Conservation (phyloP, 2,888 invertebrate species). For the Drosophila diplacantha region DNA sequence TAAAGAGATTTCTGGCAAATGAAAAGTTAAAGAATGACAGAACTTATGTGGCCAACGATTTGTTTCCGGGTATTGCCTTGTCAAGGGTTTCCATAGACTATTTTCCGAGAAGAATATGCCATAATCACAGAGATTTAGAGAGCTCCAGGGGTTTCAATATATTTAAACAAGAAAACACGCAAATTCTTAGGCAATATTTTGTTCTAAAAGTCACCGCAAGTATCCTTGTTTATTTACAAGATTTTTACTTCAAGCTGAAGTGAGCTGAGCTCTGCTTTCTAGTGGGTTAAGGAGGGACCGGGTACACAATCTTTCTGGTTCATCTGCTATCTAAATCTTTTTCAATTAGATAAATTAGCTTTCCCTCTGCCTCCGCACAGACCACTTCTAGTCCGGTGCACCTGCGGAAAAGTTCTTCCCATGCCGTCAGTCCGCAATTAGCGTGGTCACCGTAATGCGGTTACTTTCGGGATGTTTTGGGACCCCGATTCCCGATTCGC, state of each 20-base stretch:
- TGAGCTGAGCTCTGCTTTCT: not conserved
- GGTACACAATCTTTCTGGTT: slow-evolving; percentile 21
- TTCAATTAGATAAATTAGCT: slow-evolving; percentile 40
- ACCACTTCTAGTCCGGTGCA: slow-evolving; percentile 14
- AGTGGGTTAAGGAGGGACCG: slow-evolving; percentile 12
- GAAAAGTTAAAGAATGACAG: not conserved
- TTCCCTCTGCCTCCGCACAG: not conserved
- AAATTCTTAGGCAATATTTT: too few relatives aligned
- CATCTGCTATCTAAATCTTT: slow-evolving; percentile 33
- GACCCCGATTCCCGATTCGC: not conserved
- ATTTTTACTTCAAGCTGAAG: not conserved
- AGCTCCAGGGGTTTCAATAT: not conserved
- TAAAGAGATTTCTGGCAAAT: not conserved
- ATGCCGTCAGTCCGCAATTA: slow-evolving; percentile 52
- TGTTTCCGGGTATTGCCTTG: too few relatives aligned
- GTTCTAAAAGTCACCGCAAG: not conserved
- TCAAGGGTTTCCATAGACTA: not conserved
- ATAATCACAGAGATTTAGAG: not conserved
- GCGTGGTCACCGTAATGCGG: slow-evolving; percentile 51
- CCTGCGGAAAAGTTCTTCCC: slow-evolving; percentile 17
- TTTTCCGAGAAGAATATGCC: not conserved
- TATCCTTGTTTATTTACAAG: not conserved
- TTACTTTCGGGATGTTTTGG: slow-evolving; percentile 3
- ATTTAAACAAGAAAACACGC: not conserved
- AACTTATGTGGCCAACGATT: not conserved